phyloP scores from a whole-genome alignment of 92 coral and sea anemone species.

The Palythoa grandiflora region DNA sequence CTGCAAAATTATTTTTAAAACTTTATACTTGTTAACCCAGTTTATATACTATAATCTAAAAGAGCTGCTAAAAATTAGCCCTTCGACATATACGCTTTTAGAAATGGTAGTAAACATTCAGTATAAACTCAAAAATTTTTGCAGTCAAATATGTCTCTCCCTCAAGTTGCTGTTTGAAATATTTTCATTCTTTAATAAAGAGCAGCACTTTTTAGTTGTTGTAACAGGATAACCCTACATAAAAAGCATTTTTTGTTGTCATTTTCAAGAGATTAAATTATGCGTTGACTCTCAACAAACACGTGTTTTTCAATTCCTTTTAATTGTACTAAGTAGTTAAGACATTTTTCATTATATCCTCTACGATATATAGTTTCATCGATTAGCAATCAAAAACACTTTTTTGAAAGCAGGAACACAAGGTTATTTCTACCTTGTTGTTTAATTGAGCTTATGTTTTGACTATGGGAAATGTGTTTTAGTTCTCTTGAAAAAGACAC shows the following conservation, averaged over 20 bases:
- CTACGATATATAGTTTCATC: not conserved
- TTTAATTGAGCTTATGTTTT: conserved; percentile 12
- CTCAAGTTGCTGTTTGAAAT: not conserved
- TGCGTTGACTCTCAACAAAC: not conserved
- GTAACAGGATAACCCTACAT: not conserved
- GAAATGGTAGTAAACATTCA: too few species aligned
- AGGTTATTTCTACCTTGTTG: not conserved
- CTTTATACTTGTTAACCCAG: too few species aligned
- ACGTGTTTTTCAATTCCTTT: conserved; percentile 45
- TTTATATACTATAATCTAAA: too few species aligned
- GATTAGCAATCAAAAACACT: conserved; percentile 2
- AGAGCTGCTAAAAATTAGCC: not conserved
- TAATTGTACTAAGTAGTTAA: conserved; percentile 14
- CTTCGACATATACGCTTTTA: not conserved
- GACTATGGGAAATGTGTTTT: conserved; percentile 18
- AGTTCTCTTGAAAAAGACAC: conserved; percentile 23
- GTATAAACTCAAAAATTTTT: too few species aligned
- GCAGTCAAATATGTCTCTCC: too few species aligned
- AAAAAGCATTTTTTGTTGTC: not conserved
- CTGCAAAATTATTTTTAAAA: too few species aligned
- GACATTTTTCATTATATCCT: conserved; percentile 25
- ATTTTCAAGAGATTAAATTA: not conserved
- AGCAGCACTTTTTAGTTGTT: not conserved
- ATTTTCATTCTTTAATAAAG: not conserved
- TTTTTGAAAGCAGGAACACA: conserved; percentile 17